Evolutionary conservation across 2,797 vertebrate species (phyloP).

Genomic region (Vultur gryphus): DNA sequence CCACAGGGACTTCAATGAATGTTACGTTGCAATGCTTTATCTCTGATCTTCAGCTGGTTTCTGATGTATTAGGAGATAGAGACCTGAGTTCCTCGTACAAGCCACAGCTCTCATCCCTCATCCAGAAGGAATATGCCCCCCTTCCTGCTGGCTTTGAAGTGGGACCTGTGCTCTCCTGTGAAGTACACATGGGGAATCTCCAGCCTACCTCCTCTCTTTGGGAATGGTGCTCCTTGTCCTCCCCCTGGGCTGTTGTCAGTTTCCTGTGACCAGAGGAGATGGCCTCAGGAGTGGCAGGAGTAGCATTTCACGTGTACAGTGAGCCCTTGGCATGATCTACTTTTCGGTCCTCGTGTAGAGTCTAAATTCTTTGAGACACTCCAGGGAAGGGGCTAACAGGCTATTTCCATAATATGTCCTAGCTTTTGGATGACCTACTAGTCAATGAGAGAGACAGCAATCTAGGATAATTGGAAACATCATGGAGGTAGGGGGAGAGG

Average conservation of each 20-base stretch:
- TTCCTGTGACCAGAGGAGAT: background rate
- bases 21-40: background rate
- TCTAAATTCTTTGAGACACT: background rate
- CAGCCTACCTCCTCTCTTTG: background rate
- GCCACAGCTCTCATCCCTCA: background rate
- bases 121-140: background rate
- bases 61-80: background rate
- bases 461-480: slow-evolving; percentile 12
- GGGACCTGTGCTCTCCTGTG: background rate
- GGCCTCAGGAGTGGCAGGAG: background rate
- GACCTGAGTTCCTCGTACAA: background rate
- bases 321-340: background rate
- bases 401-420: background rate
- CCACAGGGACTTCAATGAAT: background rate
- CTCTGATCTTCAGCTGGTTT: background rate
- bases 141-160: background rate
- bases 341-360: background rate
- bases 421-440: background rate
- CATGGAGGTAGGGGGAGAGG: background rate
- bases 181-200: background rate
- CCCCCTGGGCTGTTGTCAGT: background rate
- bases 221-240: background rate
- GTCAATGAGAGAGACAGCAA: background rate
- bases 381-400: background rate
- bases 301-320: background rate